A percentile compares a stretch with the other conserved stretches of the same genome.
These are phyloP conservation scores for Xestia c-nigrum DNA, from an alignment of 2,888 invertebrate species.

Conservation along the genomic window DNA sequence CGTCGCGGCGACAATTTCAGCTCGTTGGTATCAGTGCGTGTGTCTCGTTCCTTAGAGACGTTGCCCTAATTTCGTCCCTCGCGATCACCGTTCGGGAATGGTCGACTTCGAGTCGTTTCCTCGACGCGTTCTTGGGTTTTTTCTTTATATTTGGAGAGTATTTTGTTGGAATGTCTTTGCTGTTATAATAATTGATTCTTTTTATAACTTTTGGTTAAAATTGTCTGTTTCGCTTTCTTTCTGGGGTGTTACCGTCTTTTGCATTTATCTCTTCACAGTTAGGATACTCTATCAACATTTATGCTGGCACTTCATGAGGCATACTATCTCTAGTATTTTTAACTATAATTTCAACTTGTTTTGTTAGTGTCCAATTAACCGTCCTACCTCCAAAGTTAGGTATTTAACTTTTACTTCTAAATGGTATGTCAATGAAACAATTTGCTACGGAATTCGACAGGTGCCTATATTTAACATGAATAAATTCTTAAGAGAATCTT, in stretches of 20 bases:
- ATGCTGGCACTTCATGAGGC: neutral
- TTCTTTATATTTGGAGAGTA: constrained; percentile 24
- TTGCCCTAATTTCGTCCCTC: constrained; percentile 75
- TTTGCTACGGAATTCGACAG: constrained; percentile 36
- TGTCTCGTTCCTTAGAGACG: constrained; percentile 67
- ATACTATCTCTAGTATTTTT: constrained; percentile 2
- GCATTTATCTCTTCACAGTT: neutral
- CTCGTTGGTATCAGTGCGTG: constrained; percentile 71
- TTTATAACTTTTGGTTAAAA: neutral
- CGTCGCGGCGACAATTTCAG: constrained; percentile 84
- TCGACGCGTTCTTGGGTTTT: constrained; percentile 28
- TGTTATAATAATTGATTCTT: neutral
- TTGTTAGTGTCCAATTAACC: constrained; percentile 7
- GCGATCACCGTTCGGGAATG: constrained; percentile 54
- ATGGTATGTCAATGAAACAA: constrained; percentile 42
- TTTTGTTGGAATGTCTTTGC: constrained; percentile 14
- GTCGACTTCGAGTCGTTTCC: constrained; percentile 46
- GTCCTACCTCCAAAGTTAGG: constrained; percentile 17
- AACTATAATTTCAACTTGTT: neutral
- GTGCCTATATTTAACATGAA: constrained; percentile 35
- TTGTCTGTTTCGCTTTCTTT: neutral
- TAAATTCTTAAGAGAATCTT: constrained; percentile 36
- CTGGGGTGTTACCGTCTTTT: neutral
- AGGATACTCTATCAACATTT: neutral
- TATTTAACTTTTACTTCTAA: constrained; percentile 35